Evolutionary conservation across 2,797 vertebrate genomes (phyloP), one percentile per base, ranked within the genome.

Genomic region (Thamnophis elegans): DNA sequence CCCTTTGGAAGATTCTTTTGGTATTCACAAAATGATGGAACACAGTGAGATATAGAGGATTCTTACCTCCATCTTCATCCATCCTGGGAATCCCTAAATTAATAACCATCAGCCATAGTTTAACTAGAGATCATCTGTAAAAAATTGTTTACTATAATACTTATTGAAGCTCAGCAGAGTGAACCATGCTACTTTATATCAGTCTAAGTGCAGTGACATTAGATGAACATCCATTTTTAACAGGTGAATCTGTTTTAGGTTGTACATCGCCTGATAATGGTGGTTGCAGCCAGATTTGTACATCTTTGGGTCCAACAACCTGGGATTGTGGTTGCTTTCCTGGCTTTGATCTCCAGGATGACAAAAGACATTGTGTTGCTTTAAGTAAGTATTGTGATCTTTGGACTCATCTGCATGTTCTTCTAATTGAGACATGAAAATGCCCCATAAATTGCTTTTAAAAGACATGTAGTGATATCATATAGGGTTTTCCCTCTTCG

Each of bases 211-310:
- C 92, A 86, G 88, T 92, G 14, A 88, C 62, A 90, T 51, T 90
- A 94, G 88, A 93, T 92, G 68, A 73, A 94, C 92, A 65, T 53
- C 88, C 9, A 86, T 4, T 82, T 88, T 54, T 60, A 9, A 85
- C 56, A 55, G 20, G 28, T 32, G 47, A 65, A n/a, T n/a, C 8
- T 68, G 12, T 68, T 96, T 92, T 96, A 99, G 99, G 99, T 88
- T 99, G 99, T 94, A 98, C 97, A 0, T 98, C 98, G 60, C 97
- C 97, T 95, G 99, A 99, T 95, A 98, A 98, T 62, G 99, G 98
- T 26, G 98, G 98, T 2, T 99, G 99, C 96, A 99, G 99, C 95
- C 99, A 99, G 96, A 97, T 98, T 90, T 99, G 99, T 93, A 96
- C 96, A 91, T 95, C 97, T 42, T 91, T 98, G 94, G 97, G 95